Evolutionary conservation across 1,140 invertebrate species (phyloP).

Genomic region (Meteorus sp.): DNA sequence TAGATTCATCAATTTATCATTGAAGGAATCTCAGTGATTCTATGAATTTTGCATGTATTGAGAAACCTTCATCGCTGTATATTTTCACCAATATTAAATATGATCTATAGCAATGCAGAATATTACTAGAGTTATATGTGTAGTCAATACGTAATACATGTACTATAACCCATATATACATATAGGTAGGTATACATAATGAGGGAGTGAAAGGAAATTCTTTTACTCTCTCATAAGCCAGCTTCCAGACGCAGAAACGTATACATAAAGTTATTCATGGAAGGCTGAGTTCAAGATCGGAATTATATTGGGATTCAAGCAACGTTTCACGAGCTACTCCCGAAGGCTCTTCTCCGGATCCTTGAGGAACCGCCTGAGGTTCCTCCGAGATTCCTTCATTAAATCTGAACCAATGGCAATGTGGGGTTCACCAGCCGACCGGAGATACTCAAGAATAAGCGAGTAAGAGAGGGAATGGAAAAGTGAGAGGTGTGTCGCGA

Average conservation of each 20-base stretch:
- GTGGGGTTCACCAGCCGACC: conserved; percentile 22
- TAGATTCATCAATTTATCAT: too few relatives aligned
- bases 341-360: conserved; percentile 13
- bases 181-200: too few relatives aligned
- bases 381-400: conserved; percentile 32
- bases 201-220: conserved; percentile 10
- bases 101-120: too few relatives aligned
- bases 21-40: too few relatives aligned
- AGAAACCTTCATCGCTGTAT: too few relatives aligned
- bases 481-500: conserved; percentile 19
- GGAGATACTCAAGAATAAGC: conserved; percentile 13
- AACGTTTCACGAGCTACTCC: conserved; percentile 22
- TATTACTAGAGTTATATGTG: too few relatives aligned
- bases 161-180: too few relatives aligned
- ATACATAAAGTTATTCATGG: conserved; percentile 27
- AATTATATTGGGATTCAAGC: conserved; percentile 29
- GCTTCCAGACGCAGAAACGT: conserved; percentile 17
- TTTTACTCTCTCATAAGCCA: too few relatives aligned
- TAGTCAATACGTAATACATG: too few relatives aligned
- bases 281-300: conserved; percentile 25
- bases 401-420: conserved; percentile 28
- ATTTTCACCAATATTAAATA: too few relatives aligned
- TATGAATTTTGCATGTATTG: too few relatives aligned
- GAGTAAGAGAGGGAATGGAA: neutral
- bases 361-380: conserved; percentile 19